phyloP scores from a whole-genome alignment of 2,797 vertebrate genomes.

The Arrhamphus sclerolepis region DNA sequence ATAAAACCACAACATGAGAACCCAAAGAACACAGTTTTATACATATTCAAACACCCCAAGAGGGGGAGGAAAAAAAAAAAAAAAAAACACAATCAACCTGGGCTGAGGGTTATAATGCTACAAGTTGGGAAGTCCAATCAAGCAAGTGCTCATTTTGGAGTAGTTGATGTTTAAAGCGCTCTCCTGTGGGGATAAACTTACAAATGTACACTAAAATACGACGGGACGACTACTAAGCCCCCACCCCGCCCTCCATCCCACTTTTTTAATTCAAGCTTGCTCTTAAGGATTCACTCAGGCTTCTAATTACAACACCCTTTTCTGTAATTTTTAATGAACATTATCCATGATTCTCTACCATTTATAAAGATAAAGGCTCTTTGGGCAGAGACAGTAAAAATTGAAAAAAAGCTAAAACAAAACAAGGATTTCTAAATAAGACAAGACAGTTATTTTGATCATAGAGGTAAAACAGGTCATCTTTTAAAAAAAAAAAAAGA shows the following conservation, averaged over 20 bases:
- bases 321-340: constrained; percentile 51
- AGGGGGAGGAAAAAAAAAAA: constrained; percentile 10
- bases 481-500: constrained; percentile 7
- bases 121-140: constrained; percentile 61
- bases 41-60: constrained; percentile 62
- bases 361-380: constrained; percentile 10
- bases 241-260: constrained; percentile 19
- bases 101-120: constrained; percentile 52
- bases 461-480: constrained; percentile 60
- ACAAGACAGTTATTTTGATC: constrained; percentile 75
- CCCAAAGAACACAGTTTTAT: constrained; percentile 64
- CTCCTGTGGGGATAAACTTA: constrained; percentile 51
- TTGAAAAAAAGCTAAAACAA: constrained; percentile 14
- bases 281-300: constrained; percentile 64
- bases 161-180: constrained; percentile 67
- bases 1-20: constrained; percentile 79
- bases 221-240: constrained; percentile 37
- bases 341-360: constrained; percentile 26
- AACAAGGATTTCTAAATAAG: constrained; percentile 7
- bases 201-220: constrained; percentile 52
- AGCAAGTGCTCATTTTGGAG: constrained; percentile 75
- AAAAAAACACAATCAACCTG: constrained; percentile 54
- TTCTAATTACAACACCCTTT: constrained; percentile 57
- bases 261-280: constrained; percentile 73
- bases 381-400: constrained; percentile 28